These are phyloP conservation scores for Bradypus variegatus DNA, from an alignment of 2,797 vertebrate species.

Conservation along the genomic window DNA sequence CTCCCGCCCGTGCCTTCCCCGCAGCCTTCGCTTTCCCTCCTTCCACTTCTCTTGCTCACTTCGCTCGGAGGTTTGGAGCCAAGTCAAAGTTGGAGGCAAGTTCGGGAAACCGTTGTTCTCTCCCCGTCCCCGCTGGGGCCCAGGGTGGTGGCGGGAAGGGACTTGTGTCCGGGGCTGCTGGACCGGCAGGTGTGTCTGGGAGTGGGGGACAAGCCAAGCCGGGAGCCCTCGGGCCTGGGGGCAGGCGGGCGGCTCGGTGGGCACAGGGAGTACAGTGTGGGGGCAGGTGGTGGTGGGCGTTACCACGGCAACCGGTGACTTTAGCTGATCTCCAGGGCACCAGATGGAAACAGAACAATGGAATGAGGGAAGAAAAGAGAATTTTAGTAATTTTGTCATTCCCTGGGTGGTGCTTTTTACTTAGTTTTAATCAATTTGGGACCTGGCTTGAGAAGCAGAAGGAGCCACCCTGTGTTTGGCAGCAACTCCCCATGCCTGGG, in stretches of 20 bases:
- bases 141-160: constrained; percentile 30
- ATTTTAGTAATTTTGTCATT: constrained; percentile 68
- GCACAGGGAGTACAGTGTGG: constrained; percentile 28
- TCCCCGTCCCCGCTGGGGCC: not conserved
- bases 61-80: constrained; percentile 36
- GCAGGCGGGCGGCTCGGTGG: constrained; percentile 22
- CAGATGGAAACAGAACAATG: constrained; percentile 71
- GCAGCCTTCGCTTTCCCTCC: not conserved
- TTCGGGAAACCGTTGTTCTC: constrained; percentile 34
- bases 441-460: constrained; percentile 50
- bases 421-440: constrained; percentile 67
- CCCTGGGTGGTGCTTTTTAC: constrained; percentile 65
- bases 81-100: constrained; percentile 51
- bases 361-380: constrained; percentile 66
- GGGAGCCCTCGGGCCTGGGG: constrained; percentile 48
- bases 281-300: constrained; percentile 31
- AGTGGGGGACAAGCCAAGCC: not conserved
- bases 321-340: constrained; percentile 68
- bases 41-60: constrained; percentile 29
- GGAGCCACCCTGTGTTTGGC: not conserved
- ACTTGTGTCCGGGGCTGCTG: not conserved
- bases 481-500: no score
- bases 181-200: constrained; percentile 48
- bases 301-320: constrained; percentile 73
- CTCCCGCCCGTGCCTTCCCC: not conserved